Conservation (phyloP, 2,888 invertebrate species). For the Euplagia quadripunctaria region DNA sequence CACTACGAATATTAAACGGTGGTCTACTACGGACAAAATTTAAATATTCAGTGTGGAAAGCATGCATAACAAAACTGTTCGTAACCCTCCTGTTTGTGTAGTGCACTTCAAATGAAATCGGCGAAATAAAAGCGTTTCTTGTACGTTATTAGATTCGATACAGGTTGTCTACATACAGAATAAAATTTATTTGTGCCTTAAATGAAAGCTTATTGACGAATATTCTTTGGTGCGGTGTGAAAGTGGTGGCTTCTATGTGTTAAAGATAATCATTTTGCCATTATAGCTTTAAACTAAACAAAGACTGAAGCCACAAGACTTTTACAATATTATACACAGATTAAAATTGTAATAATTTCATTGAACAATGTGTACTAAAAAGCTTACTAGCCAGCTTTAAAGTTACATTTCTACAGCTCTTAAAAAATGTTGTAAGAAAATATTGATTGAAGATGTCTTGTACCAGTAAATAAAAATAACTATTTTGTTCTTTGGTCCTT, state of each 20-base stretch:
- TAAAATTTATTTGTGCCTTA: not conserved
- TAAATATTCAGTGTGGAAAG: conserved; percentile 9
- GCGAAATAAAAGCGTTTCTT: not conserved
- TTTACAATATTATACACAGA: no score
- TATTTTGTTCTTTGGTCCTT: not conserved
- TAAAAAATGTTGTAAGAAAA: not conserved
- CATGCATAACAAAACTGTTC: not conserved
- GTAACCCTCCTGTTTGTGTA: not conserved
- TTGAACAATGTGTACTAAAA: not conserved
- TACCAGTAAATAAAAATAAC: not conserved
- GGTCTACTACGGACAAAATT: not conserved
- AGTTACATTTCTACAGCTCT: not conserved
- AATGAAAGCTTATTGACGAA: not conserved
- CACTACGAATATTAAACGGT: not conserved
- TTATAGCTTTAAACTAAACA: no score
- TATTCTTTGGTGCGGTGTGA: not conserved
- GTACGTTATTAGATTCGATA: not conserved
- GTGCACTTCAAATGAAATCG: not conserved
- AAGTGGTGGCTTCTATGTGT: not conserved
- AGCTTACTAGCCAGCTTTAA: not conserved
- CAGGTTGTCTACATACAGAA: not conserved
- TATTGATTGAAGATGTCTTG: not conserved
- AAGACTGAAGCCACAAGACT: no score
- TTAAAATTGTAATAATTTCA: no score
- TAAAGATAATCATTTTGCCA: not conserved